Evolutionary conservation across 2,797 vertebrate genomes (phyloP).

Genomic region (Melanotaenia boesemani): DNA sequence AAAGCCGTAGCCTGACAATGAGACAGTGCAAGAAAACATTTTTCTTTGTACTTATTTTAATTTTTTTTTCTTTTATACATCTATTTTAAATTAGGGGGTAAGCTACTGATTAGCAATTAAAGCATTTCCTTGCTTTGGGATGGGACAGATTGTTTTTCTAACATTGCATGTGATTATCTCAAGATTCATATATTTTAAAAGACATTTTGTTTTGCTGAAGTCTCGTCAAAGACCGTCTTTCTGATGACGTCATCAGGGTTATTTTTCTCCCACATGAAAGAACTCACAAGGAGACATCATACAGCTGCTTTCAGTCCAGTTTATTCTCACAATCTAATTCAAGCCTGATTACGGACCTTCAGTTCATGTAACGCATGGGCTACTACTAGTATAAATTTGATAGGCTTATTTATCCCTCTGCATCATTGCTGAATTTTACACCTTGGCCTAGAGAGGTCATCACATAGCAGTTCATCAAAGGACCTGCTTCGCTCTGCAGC

Average conservation of each 20-base stretch:
- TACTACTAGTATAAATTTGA: not conserved
- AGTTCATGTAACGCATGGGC: not conserved
- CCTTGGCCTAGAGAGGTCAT: too few species aligned
- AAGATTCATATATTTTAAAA: slow-evolving; percentile 3
- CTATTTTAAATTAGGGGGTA: too few species aligned
- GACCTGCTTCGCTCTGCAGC: too few species aligned
- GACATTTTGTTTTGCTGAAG: slow-evolving; percentile 2
- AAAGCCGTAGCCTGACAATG: not conserved
- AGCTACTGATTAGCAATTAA: not conserved
- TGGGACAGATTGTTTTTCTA: not conserved
- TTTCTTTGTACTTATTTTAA: not conserved
- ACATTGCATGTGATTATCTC: slow-evolving; percentile 1
- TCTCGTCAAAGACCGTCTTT: not conserved
- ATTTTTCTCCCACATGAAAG: slow-evolving; percentile 6
- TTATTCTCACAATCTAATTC: slow-evolving; percentile 7
- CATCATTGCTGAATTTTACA: too few species aligned
- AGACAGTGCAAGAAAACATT: not conserved
- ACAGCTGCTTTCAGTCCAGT: slow-evolving; percentile 15
- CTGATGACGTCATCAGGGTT: slow-evolving; percentile 11
- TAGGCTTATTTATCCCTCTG: too few species aligned
- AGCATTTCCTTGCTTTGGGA: not conserved
- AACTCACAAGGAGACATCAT: slow-evolving; percentile 1
- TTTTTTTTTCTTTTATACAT: not conserved
- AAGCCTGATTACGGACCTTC: slow-evolving; percentile 1
- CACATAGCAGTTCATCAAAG: too few species aligned